phyloP scores from a whole-genome alignment of 2,113 vertebrate species.

The Amphiprion ocellaris region DNA sequence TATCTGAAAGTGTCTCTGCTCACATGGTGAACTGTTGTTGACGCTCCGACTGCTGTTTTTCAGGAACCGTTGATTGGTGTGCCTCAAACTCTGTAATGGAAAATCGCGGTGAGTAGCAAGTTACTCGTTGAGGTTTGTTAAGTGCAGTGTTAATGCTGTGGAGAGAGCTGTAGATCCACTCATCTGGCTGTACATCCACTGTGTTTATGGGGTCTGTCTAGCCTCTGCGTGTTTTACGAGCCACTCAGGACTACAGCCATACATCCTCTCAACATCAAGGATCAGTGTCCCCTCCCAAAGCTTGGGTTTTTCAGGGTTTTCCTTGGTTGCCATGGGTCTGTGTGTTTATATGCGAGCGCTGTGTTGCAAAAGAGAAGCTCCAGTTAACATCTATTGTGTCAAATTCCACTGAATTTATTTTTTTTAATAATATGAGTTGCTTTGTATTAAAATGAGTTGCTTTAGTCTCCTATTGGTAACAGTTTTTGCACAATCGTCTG shows the following conservation, averaged over 20 bases:
- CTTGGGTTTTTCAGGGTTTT: slow-evolving; percentile 8
- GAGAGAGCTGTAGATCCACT: slow-evolving; percentile 43
- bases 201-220: slow-evolving; percentile 62
- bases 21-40: slow-evolving; percentile 22
- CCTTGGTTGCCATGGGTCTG: not conserved
- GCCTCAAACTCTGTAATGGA: slow-evolving; percentile 86
- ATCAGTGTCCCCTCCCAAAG: slow-evolving; percentile 20
- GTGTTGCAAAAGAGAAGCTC: not conserved
- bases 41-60: slow-evolving; percentile 60
- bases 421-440: not conserved
- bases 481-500: not conserved
- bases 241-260: slow-evolving; percentile 34
- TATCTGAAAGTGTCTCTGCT: slow-evolving; percentile 15
- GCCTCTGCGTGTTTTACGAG: slow-evolving; percentile 46
- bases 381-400: not conserved
- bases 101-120: slow-evolving; percentile 84
- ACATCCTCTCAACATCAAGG: slow-evolving; percentile 33
- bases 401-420: too few relatives aligned
- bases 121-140: slow-evolving; percentile 58
- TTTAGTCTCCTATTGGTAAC: not conserved
- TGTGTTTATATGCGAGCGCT: not conserved
- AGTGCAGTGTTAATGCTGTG: slow-evolving; percentile 67
- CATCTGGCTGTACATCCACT: slow-evolving; percentile 28
- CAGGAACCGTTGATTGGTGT: slow-evolving; percentile 79
- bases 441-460: not conserved